Percentiles rank a stretch among this genome's conserved stretches.
These are phyloP conservation scores for Hiodon tergisus DNA, from an alignment of 2,113 vertebrate genomes.

Conservation along the genomic window DNA sequence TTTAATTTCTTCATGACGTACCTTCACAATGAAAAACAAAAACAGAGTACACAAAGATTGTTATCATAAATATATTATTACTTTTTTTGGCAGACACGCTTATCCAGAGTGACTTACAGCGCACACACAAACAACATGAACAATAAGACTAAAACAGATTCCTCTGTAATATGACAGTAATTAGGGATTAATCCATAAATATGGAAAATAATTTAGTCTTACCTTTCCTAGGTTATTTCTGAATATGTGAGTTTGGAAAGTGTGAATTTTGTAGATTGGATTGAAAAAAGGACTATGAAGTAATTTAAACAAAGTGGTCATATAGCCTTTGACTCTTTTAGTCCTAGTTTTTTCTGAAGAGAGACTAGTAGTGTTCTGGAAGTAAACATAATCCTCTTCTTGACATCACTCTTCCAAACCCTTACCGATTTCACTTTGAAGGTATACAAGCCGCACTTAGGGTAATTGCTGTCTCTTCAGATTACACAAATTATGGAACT, in stretches of 20 bases:
- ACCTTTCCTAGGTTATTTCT: not conserved
- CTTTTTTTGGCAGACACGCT: too few species aligned
- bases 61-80: too few species aligned
- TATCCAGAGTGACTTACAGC: too few species aligned
- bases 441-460: conserved; percentile 2
- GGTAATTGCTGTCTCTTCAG: conserved; percentile 11
- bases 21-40: not conserved
- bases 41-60: not conserved
- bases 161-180: too few species aligned
- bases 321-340: too few species aligned
- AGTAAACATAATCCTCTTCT: not conserved
- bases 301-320: not conserved
- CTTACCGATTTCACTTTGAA: conserved; percentile 10
- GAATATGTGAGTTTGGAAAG: not conserved
- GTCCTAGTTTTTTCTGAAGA: not conserved
- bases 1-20: not conserved
- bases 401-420: not conserved
- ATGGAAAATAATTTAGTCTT: not conserved
- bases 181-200: too few species aligned
- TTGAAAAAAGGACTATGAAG: not conserved
- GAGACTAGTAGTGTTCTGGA: not conserved
- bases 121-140: too few species aligned
- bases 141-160: too few species aligned
- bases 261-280: not conserved
- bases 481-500: conserved; percentile 16